Evolutionary conservation across 37 sponge, comb jelly and placozoan genomes (phyloP), one percentile per base, ranked within the genome.

Genomic region (Amphimedon queenslandica): DNA sequence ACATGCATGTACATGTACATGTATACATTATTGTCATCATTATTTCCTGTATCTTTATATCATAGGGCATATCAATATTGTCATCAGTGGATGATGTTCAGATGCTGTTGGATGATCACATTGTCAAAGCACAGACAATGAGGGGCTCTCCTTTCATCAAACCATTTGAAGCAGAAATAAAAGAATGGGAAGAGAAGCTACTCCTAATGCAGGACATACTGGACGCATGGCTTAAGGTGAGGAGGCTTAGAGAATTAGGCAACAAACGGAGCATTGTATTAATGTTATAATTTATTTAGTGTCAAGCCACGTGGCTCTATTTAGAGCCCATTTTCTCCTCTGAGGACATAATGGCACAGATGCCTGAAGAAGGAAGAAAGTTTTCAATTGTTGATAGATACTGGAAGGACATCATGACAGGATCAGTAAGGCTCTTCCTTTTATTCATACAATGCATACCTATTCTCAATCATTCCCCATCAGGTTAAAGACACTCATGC

Each of bases 351-450:
- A 86, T 90, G 82, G 91, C 91, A 38, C 98, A 97, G 85, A 97
- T 97, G 98, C 98, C 98, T 34, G 94, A 93, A 79, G 98, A 97
- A 73, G 94, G 94, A 4, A 63, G 92, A 39, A 97, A 97, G 90
- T 97, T 97, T 80, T 83, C 91, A 8, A 85, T 93, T 66, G 94
- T 97, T 58, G 94, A 97, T 77, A 74, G 71, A 4, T 67, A 87
- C 82, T 97, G 94, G 94, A 80, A 72, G 33, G 85, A 88, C 28
- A 88, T 97, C 36, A 97, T 97, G 98, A 75, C 67, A 21, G 89
- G 90, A 58, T 77, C 94, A n/a, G 88, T 91, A 66, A 72, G 85
- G 38, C 23, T 28, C 37, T 40, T 38, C n/a, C 13, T 1, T 0
- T 32, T 24, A 73, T 18, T 33, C 6, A 10, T 6, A 2, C 21